Conservation (phyloP, 2,113 vertebrate species). For the Tricholaema leucomelas region DNA sequence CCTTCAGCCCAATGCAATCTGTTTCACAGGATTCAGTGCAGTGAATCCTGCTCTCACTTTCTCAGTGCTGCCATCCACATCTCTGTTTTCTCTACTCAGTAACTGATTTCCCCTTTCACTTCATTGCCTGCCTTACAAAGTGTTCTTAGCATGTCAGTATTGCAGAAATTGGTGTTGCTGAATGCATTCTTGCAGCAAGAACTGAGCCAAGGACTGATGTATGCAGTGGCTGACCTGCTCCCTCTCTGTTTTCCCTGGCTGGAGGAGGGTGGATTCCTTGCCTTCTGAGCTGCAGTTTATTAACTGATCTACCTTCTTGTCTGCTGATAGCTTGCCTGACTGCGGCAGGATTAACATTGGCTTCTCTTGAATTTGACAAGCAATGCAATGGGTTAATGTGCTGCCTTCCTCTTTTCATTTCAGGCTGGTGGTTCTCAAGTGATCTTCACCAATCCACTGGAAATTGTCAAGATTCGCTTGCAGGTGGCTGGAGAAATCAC, state of each 20-base stretch:
- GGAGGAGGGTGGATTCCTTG: neutral
- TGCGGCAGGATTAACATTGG: neutral
- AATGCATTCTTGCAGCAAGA: neutral
- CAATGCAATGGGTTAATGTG: neutral
- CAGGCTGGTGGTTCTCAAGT: slow-evolving; percentile 98
- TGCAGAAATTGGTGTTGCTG: neutral
- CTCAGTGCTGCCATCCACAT: neutral
- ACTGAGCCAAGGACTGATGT: neutral
- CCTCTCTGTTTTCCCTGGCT: neutral
- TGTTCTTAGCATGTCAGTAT: neutral
- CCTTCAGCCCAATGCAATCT: too few species aligned
- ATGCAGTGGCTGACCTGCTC: neutral
- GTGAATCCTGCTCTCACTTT: neutral
- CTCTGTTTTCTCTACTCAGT: neutral
- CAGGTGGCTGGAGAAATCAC: slow-evolving; percentile 94
- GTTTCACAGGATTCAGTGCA: too few species aligned
- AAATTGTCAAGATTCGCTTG: slow-evolving; percentile 91
- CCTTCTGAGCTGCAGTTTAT: neutral
- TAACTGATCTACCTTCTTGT: neutral
- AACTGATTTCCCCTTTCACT: slow-evolving; percentile 16
- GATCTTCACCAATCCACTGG: slow-evolving; percentile 97
- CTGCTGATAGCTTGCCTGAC: neutral
- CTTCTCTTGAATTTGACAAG: neutral
- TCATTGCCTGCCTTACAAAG: neutral
- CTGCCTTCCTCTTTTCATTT: slow-evolving; percentile 4